Base-by-base conservation (phyloP, 2,888 invertebrate genomes). In the Eupithecia abbreviata region DNA sequence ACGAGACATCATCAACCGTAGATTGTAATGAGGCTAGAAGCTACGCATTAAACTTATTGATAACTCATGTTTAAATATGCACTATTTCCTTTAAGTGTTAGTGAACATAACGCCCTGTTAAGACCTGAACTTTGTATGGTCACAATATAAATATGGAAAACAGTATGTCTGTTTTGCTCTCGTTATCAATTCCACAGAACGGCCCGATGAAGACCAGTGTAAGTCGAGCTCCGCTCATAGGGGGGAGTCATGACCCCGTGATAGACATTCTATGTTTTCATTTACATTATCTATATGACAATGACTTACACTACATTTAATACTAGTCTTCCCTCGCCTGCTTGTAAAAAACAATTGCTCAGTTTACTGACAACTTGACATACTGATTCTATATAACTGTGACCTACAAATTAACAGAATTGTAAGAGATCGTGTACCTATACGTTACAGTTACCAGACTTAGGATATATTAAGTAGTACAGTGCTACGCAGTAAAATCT, bases 371-470 rank as follows among this genome's bases (percentile, higher is more conserved):
- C 69, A 76, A 70, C 68, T 49, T 72, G 76, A 72, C 69, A 58
- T 77, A 67, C 43, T 67, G 43, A n/a, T 43, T 66, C 15, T 74
- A 69, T 73, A 71, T 5, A 42, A 68, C 55, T 69, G 74, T 69
- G 75, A 66, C 49, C 73, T 43, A 30, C 73, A 62, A 71, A 55
- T 71, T 9, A 72, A 65, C 71, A 75, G 74, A 76, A 75, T 77
- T 80, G 77, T 79, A 74, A 84, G 86, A 87, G 84, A 87, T 88
- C 86, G 89, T 89, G 90, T 91, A 91, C 90, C 88, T 91, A 90
- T 91, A 91, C 90, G 91, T 91, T 89, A 88, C 94, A 93, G 94
- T 95, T 95, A 95, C 94, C 94, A 95, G 90, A 91, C 84, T 89
- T 93, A 93, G 92, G 88, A 89, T 92, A 90, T 91, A 87, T 90